Conservation (phyloP, 2,797 vertebrate species). For the Petrocephalus sullivani region DNA sequence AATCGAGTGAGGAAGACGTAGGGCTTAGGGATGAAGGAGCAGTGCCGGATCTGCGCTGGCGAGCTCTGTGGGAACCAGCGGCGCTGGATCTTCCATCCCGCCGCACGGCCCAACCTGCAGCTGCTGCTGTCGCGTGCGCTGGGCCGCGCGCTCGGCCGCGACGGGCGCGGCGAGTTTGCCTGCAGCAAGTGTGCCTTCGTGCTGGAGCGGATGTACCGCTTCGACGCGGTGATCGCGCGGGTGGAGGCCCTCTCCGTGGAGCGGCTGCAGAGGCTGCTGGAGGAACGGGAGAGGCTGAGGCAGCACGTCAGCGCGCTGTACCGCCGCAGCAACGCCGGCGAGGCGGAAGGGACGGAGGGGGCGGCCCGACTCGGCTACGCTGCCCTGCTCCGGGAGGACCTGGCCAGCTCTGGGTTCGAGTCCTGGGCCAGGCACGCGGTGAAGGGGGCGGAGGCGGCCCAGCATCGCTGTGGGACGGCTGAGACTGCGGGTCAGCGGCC, state of each 20-base stretch:
- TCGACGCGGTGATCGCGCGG: conserved; percentile 67
- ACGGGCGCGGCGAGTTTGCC: conserved; percentile 83
- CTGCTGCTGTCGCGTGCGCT: conserved; percentile 87
- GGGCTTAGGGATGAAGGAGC: conserved; percentile 74
- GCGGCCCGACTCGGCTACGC: conserved; percentile 68
- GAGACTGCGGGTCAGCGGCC: conserved; percentile 58
- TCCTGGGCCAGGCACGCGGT: conserved; percentile 79
- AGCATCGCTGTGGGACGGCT: conserved; percentile 34
- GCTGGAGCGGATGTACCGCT: conserved; percentile 91
- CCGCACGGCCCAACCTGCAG: conserved; percentile 85
- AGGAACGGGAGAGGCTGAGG: conserved; percentile 83
- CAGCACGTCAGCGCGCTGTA: conserved; percentile 79
- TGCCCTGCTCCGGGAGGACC: conserved; percentile 82
- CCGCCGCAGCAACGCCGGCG: conserved; percentile 64
- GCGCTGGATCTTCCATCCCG: conserved; percentile 92
- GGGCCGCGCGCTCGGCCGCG: conserved; percentile 77
- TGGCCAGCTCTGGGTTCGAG: conserved; percentile 78
- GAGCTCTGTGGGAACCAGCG: conserved; percentile 92
- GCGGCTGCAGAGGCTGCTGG: conserved; percentile 76
- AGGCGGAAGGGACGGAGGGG: conserved; percentile 61
- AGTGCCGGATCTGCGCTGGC: conserved; percentile 83
- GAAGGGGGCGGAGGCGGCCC: conserved; percentile 47
- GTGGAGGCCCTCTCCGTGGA: conserved; percentile 80
- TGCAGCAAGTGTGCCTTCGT: conserved; percentile 97
- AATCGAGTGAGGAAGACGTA: conserved; percentile 35